Percentiles rank a stretch among this genome's conserved stretches.
These are phyloP conservation scores for Oryzias melastigma DNA, from an alignment of 2,113 vertebrate genomes.

Conservation along the genomic window DNA sequence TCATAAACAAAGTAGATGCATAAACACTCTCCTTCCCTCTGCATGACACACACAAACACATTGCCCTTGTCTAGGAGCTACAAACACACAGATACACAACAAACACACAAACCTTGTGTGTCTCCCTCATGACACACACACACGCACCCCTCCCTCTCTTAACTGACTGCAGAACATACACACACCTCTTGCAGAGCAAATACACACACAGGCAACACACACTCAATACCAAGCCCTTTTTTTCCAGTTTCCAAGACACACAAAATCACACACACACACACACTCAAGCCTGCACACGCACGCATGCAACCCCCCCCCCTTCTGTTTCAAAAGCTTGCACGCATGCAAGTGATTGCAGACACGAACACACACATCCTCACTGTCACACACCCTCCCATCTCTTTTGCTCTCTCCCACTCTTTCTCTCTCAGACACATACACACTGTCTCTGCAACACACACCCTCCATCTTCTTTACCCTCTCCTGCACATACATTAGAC, in stretches of 20 bases:
- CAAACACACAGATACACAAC: slow-evolving; percentile 60
- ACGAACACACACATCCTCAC: slow-evolving; percentile 28
- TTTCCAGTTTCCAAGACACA: slow-evolving; percentile 68
- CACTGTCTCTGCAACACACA: slow-evolving; percentile 56
- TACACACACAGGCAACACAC: slow-evolving; percentile 60
- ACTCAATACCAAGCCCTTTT: slow-evolving; percentile 62
- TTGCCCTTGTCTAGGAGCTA: slow-evolving; percentile 61
- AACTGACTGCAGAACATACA: slow-evolving; percentile 68
- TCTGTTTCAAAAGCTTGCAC: slow-evolving; percentile 57
- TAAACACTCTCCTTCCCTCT: slow-evolving; percentile 76
- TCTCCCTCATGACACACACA: slow-evolving; percentile 65
- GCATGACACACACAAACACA: slow-evolving; percentile 66
- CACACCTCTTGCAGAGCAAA: slow-evolving; percentile 64
- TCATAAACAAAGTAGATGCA: slow-evolving; percentile 84
- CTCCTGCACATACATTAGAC: slow-evolving; percentile 33
- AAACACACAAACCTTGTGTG: slow-evolving; percentile 56
- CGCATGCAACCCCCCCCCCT: slow-evolving; percentile 38
- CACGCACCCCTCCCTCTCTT: slow-evolving; percentile 53
- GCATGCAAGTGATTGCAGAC: slow-evolving; percentile 26
- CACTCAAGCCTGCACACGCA: slow-evolving; percentile 15
- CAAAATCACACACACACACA: slow-evolving; percentile 54
- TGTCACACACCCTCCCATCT: slow-evolving; percentile 59
- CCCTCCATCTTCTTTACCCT: slow-evolving; percentile 50
- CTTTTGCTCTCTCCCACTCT: slow-evolving; percentile 46
- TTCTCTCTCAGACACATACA: slow-evolving; percentile 55